phyloP scores from a whole-genome alignment of 2,888 invertebrate species.

The Norana najaformis region DNA sequence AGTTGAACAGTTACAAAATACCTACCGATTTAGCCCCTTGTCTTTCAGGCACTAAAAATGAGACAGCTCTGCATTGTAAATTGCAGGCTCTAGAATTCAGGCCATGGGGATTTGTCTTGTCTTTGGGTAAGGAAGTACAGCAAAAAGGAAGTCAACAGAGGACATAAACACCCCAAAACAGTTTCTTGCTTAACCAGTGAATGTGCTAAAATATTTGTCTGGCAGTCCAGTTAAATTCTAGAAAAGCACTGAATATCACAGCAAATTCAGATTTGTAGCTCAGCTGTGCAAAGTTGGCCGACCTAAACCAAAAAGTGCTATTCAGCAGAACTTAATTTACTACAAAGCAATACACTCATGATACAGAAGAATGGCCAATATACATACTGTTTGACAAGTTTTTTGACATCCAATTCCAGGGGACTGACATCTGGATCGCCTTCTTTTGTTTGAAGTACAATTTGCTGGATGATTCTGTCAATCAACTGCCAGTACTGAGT shows the following conservation, averaged over 20 bases:
- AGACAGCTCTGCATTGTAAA: neutral
- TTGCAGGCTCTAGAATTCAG: neutral
- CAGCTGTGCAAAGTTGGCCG: too few relatives aligned
- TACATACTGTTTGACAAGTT: constrained; percentile 77
- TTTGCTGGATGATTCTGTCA: constrained; percentile 90
- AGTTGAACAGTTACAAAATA: neutral
- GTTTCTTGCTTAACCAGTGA: neutral
- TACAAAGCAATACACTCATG: neutral
- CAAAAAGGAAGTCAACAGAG: neutral
- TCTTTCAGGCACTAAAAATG: neutral
- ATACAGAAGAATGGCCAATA: neutral
- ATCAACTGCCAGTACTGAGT: constrained; percentile 82
- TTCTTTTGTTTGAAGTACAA: constrained; percentile 79
- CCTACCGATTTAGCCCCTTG: neutral
- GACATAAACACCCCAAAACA: neutral
- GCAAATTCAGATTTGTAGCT: too few relatives aligned
- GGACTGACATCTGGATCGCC: constrained; percentile 83
- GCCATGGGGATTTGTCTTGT: neutral
- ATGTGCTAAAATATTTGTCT: neutral
- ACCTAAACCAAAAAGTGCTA: neutral
- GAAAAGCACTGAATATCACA: neutral
- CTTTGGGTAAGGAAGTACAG: neutral
- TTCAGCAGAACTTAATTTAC: neutral
- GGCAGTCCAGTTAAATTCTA: neutral
- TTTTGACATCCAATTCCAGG: constrained; percentile 84